These are phyloP conservation scores for Sebastes trivittatus DNA, from an alignment of 2,797 vertebrate species.

Conservation along the genomic window DNA sequence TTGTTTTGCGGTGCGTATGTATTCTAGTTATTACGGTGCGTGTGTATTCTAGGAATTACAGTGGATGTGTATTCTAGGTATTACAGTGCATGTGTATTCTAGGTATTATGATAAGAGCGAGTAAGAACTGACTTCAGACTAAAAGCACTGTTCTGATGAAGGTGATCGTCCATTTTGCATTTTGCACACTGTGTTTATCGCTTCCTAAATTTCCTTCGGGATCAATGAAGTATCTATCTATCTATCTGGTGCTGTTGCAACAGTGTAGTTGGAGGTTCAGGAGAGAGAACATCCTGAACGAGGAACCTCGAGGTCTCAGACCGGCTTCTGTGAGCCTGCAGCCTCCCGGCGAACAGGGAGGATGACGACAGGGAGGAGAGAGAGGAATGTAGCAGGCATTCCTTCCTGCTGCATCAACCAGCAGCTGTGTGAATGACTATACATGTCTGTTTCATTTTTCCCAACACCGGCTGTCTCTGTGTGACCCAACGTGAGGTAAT, in stretches of 20 bases:
- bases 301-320: neutral
- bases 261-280: neutral
- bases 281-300: neutral
- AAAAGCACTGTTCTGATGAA: too few relatives aligned
- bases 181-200: too few relatives aligned
- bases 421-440: conserved; percentile 47
- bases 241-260: neutral
- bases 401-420: conserved; percentile 49
- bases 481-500: neutral
- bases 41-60: too few relatives aligned
- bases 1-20: too few relatives aligned
- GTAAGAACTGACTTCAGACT: too few relatives aligned
- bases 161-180: too few relatives aligned
- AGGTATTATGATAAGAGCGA: too few relatives aligned
- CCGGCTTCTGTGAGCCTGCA: neutral
- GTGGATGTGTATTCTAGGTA: too few relatives aligned
- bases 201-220: too few relatives aligned
- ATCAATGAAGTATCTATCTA: too few relatives aligned
- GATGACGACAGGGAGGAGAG: conserved; percentile 11
- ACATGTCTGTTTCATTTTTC: conserved; percentile 21
- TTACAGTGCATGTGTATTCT: too few relatives aligned
- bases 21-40: too few relatives aligned
- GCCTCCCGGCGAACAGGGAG: neutral
- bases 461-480: neutral
- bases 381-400: conserved; percentile 39